A percentile compares a stretch with the other conserved stretches of the same genome.
Conservation (phyloP, 2,113 vertebrate genomes). For the Amphiprion ocellaris region DNA sequence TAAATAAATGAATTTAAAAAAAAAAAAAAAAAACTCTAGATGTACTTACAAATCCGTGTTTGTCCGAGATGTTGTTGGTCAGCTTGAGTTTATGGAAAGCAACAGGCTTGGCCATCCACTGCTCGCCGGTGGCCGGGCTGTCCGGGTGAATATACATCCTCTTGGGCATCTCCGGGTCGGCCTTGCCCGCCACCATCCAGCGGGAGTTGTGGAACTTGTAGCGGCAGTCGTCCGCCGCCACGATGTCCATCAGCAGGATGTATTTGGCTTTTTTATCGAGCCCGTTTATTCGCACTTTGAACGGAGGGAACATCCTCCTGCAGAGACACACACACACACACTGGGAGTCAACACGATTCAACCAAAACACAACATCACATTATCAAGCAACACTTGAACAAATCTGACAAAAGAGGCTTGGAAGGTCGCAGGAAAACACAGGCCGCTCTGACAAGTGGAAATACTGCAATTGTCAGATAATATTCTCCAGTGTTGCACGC, state of each 20-base stretch:
- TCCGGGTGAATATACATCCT: conserved; percentile 99
- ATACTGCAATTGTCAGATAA: conserved; percentile 43
- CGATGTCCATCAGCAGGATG: conserved; percentile 98
- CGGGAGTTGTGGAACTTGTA: conserved; percentile 99
- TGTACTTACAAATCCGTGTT: conserved; percentile 98
- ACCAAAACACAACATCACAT: background rate
- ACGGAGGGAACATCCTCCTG: conserved; percentile 99
- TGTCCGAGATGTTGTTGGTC: conserved; percentile 99
- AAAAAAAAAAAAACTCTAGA: background rate
- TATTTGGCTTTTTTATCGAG: conserved; percentile 99
- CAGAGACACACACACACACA: conserved; percentile 15
- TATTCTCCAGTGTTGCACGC: conserved; percentile 26
- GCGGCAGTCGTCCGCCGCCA: conserved; percentile 97
- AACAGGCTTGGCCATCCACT: conserved; percentile 99
- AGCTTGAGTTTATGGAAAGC: conserved; percentile 99
- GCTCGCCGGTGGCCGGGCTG: conserved; percentile 97
- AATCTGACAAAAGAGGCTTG: conserved; percentile 8
- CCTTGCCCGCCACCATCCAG: conserved; percentile 99
- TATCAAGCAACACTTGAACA: background rate
- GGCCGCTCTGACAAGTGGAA: conserved; percentile 1
- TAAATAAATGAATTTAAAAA: no score
- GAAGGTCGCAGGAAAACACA: background rate
- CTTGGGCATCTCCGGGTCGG: conserved; percentile 99
- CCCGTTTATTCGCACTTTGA: conserved; percentile 97
- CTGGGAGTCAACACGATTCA: conserved; percentile 36